Base-by-base conservation (phyloP, 2,113 vertebrate species). In the Eretmochelys imbricata region DNA sequence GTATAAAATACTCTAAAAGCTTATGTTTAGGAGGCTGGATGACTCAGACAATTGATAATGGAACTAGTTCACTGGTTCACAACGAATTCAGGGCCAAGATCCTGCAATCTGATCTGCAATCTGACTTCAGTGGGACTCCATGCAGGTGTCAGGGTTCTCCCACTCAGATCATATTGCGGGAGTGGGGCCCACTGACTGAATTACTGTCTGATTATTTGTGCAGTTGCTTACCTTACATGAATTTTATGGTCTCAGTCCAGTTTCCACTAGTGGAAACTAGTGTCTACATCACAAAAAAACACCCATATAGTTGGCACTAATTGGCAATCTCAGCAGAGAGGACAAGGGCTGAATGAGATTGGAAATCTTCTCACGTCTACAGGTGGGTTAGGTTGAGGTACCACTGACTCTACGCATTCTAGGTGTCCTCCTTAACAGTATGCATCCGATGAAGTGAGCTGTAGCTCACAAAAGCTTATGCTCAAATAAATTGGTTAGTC, bases 61-160 rank as follows among this genome's bases (percentile, higher is more conserved):
- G 91, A 65, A 16, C 91, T 82, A 76, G 90, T 12, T 87, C 87
- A 57, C 1, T 46, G 81, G 65, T 76, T 85, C 96, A 91, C 72
- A 87, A 11, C 76, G 50, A 8, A 83, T 84, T 87, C 90, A 85
- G 94, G 88, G 80, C 59, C 24, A 11, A 31, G 8, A 48, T 55
- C 85, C 92, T 82, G 85, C 82, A 38, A 89, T n/a, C 51, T 76
- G 89, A 53, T 46, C 16, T 2, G 5, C 1, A 25, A 93, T 2
- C 51, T 59, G 57, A 1, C 20, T 59, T 35, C 46, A 13, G 27
- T 0, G 35, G 48, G 62, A 55, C 59, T 79, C 1, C 0, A 25
- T 25, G n/a, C 14, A 27, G n/a, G 59, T 29, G 31, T 48, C 82
- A 38, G 27, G 88, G 54, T 84, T 46, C 51, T 46, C 38, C 59